phyloP scores from a whole-genome alignment of 2,888 invertebrate species.

The Athalia cordata region DNA sequence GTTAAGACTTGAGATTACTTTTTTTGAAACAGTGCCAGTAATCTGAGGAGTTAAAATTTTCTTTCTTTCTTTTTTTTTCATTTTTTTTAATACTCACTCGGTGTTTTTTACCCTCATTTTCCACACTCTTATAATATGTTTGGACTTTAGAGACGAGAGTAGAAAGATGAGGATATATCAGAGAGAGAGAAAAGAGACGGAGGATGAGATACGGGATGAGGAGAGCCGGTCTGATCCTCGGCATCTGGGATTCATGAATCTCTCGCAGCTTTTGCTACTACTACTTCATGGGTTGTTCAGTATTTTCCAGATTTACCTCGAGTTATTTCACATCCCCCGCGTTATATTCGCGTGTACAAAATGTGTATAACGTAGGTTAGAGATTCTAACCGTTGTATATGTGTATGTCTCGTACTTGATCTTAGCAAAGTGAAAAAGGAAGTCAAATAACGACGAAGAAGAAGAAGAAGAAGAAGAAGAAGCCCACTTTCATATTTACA shows the following conservation, averaged over 20 bases:
- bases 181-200: constrained; percentile 64
- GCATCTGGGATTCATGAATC: constrained; percentile 71
- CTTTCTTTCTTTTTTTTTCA: too few species aligned
- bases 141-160: too few species aligned
- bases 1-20: too few species aligned
- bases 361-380: neutral
- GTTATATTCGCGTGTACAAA: neutral
- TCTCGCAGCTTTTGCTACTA: constrained; percentile 56
- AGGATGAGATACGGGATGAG: neutral
- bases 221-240: constrained; percentile 67
- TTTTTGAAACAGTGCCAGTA: too few species aligned
- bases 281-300: constrained; percentile 7
- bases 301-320: too few species aligned
- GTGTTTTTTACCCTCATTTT: too few species aligned
- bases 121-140: too few species aligned
- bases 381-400: neutral
- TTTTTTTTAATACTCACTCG: neutral
- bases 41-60: too few species aligned
- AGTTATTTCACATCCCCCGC: constrained; percentile 55
- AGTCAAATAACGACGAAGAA: too few species aligned
- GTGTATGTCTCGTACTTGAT: constrained; percentile 9
- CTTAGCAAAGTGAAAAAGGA: neutral
- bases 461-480: neutral
- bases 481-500: constrained; percentile 71
- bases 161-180: too few species aligned